A percentile compares a stretch with the other conserved stretches of the same genome.
Evolutionary conservation across 2,888 invertebrate species (phyloP).

Genomic region (Parapristionchus giblindavisi): DNA sequence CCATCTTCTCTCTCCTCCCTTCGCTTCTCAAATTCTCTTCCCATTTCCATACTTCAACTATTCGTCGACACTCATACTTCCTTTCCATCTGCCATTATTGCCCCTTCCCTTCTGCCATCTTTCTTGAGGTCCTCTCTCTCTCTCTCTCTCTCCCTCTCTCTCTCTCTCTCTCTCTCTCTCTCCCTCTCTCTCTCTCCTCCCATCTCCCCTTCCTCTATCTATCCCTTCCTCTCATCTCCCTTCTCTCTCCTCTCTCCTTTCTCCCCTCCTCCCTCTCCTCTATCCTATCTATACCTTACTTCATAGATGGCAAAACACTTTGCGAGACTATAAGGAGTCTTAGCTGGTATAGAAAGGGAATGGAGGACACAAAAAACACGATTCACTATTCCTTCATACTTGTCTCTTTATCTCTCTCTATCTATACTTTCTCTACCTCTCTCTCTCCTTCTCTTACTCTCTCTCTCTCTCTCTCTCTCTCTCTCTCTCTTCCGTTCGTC

Average conservation of each 20-base stretch:
- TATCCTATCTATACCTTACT: constrained; percentile 10
- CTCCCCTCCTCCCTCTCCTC: background rate
- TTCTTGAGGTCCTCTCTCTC: background rate
- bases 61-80: background rate
- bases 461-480: too few relatives aligned
- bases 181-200: constrained; percentile 9
- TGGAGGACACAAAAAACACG: background rate
- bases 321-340: constrained; percentile 2
- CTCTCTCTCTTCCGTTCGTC: too few relatives aligned
- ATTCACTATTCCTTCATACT: background rate
- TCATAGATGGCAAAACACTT: too few relatives aligned
- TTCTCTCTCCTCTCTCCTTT: constrained; percentile 2
- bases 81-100: background rate
- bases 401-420: constrained; percentile 1
- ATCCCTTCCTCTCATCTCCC: background rate
- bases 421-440: too few relatives aligned
- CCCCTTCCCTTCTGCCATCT: background rate
- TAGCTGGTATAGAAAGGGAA: background rate
- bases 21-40: background rate
- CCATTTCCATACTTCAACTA: constrained; percentile 5
- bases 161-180: constrained; percentile 18
- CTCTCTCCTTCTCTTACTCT: too few relatives aligned
- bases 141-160: constrained; percentile 24
- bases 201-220: background rate
- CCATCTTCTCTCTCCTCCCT: background rate